A percentile compares a stretch with the other conserved stretches of the same genome.
phyloP scores from a whole-genome alignment of 2,797 vertebrate genomes.

The Potorous gilbertii region DNA sequence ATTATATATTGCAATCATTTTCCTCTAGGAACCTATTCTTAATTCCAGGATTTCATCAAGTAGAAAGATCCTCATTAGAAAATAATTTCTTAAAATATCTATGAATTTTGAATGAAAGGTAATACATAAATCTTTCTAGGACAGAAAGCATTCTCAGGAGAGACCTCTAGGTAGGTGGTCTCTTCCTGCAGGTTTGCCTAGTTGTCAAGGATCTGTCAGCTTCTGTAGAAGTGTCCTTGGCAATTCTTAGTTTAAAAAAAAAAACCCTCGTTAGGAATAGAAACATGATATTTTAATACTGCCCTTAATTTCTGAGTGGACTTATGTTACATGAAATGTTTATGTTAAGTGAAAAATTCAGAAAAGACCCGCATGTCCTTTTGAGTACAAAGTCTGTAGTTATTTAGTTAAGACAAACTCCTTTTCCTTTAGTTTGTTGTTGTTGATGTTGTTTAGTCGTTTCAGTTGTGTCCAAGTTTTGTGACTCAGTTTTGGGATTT shows the following conservation, averaged over 20 bases:
- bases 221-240: slow-evolving; percentile 1
- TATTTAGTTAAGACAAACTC: not conserved
- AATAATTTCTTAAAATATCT: slow-evolving; percentile 16
- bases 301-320: slow-evolving; percentile 37
- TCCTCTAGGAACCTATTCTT: not conserved
- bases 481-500: not conserved
- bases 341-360: slow-evolving; percentile 49
- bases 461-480: not conserved
- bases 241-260: slow-evolving; percentile 7
- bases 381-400: not conserved
- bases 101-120: slow-evolving; percentile 5
- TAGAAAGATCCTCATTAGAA: not conserved
- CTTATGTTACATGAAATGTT: slow-evolving; percentile 29
- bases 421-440: not conserved
- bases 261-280: slow-evolving; percentile 22
- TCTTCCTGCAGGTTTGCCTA: slow-evolving; percentile 1
- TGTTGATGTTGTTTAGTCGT: not conserved
- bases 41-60: slow-evolving; percentile 18
- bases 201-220: not conserved
- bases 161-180: slow-evolving; percentile 26
- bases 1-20: not conserved
- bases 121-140: slow-evolving; percentile 28
- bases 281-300: slow-evolving; percentile 12
- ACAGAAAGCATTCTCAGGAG: slow-evolving; percentile 1
- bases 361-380: slow-evolving; percentile 18